Conservation (phyloP, 2,113 vertebrate species). For the Marmota monax region DNA sequence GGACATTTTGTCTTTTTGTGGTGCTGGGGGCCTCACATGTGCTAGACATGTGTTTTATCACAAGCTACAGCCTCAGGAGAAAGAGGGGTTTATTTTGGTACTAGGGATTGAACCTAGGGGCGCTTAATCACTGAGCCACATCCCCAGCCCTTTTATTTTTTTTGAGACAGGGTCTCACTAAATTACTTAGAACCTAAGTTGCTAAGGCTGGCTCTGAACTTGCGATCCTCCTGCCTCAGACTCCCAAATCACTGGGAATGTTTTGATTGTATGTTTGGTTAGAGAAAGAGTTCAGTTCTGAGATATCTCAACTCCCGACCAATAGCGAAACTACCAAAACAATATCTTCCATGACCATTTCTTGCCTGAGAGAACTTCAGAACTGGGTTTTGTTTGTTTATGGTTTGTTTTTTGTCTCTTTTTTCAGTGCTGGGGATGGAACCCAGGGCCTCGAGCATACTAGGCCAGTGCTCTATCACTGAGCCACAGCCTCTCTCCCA, state of each 20-base stretch:
- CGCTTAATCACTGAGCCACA: too few species aligned
- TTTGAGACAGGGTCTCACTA: too few species aligned
- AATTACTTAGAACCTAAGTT: too few species aligned
- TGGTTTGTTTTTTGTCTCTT: not conserved
- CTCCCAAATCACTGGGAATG: not conserved
- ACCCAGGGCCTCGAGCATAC: not conserved
- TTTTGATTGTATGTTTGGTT: not conserved
- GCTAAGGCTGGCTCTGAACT: too few species aligned
- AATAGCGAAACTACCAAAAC: slow-evolving; percentile 19
- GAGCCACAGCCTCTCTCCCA: not conserved
- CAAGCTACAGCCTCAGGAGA: not conserved
- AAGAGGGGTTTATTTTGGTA: not conserved
- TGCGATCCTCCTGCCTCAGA: too few species aligned
- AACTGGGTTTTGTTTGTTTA: not conserved
- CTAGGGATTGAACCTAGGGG: too few species aligned
- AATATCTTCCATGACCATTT: not conserved
- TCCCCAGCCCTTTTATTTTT: too few species aligned
- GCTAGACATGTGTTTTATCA: not conserved
- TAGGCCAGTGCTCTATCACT: not conserved
- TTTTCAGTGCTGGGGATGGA: not conserved
- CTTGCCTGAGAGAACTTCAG: not conserved
- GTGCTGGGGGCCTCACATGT: not conserved
- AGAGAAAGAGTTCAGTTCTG: slow-evolving; percentile 7
- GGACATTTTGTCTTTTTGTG: not conserved
- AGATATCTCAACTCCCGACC: not conserved